Base-by-base conservation (phyloP, 2,113 vertebrate genomes). In the Nipponia nippon region DNA sequence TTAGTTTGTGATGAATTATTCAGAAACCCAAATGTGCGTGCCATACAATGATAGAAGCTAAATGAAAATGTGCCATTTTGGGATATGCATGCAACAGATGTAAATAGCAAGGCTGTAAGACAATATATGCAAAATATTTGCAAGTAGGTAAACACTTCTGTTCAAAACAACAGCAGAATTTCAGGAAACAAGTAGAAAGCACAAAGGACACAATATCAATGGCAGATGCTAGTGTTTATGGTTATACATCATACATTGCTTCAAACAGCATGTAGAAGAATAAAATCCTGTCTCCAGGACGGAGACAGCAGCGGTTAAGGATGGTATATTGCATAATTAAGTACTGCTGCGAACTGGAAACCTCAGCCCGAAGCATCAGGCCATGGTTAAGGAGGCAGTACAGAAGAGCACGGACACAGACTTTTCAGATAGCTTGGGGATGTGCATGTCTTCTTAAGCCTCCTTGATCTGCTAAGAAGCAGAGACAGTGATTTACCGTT, bases 321-420 rank as follows among this genome's bases (percentile, higher is more conserved):
- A 11, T 7, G 40, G n/a, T 7, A 2, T 3, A 2, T 25, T 4
- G 8, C 30, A 4, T 5, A 17, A 27, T 32, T n/a, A 63, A 30
- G 17, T 7, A 4, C 12, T 9, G 36, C 52, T 67, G 86, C 8
- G 42, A 23, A 49, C 16, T 3, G 50, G 65, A 38, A 38, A 7
- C 15, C 56, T 21, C 30, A 9, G 17, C 38, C 34, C 29, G 29
- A 16, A 16, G 49, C 44, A 23, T 3, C 7, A 20, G 56, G 18
- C 27, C 8, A 0, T 1, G 30, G 61, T 1, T 7, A 8, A 3
- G 47, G 52, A 5, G 8, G 4, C 11, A 22, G 52, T 3, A 6
- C 19, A 3, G 56, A 7, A 15, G 22, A 9, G 36, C 16, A 5
- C 8, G 11, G 38, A 6, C 32, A 29, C 27, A 7, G 21, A 1